A percentile compares a stretch with the other conserved stretches of the same genome.
These are phyloP conservation scores for Zootoca vivipara DNA, from an alignment of 2,113 vertebrate species.

Conservation along the genomic window DNA sequence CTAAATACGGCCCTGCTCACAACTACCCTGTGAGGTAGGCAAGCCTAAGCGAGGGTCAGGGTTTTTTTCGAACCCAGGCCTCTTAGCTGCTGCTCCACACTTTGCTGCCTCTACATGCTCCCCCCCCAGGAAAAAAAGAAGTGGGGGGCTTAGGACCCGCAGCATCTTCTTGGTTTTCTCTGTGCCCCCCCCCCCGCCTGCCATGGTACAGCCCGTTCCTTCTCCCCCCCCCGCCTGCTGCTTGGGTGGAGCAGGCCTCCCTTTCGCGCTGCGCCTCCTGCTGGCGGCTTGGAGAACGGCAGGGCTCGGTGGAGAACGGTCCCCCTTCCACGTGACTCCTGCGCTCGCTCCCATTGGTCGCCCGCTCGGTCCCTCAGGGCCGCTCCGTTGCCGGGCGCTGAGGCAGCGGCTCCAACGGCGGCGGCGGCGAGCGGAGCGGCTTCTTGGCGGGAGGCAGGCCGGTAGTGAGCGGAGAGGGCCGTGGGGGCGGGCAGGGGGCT, in stretches of 20 bases:
- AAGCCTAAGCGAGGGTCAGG: no score
- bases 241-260: background rate
- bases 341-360: background rate
- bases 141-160: no score
- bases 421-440: background rate
- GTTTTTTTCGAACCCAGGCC: no score
- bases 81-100: no score
- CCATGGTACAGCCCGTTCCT: no score
- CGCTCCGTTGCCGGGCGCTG: background rate
- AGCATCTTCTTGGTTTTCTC: no score
- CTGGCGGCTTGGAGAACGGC: rapidly evolving
- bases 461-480: background rate
- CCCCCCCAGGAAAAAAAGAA: no score
- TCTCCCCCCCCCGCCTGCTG: background rate
- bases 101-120: no score
- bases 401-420: background rate
- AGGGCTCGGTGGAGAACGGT: rapidly evolving
- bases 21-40: no score
- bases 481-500: background rate
- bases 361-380: background rate
- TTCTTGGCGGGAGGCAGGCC: background rate
- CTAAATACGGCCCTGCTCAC: no score
- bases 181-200: no score
- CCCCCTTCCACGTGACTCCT: background rate
- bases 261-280: rapidly evolving